phyloP scores from a whole-genome alignment of 2,888 invertebrate genomes.

The Morpho deidamia region DNA sequence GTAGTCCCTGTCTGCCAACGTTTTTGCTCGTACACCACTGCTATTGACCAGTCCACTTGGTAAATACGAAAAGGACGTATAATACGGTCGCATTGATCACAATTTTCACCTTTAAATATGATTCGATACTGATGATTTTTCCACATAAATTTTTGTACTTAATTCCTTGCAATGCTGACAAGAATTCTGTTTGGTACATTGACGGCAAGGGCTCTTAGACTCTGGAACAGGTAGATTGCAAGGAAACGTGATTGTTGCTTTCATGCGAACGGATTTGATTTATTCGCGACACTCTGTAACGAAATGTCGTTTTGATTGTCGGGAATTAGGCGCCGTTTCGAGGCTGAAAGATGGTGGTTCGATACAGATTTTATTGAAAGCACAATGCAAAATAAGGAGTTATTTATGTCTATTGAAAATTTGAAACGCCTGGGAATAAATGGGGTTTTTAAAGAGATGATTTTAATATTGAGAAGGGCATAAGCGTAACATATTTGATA shows the following conservation, averaged over 20 bases:
- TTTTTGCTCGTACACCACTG: conserved; percentile 62
- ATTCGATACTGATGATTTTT: not conserved
- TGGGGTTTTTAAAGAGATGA: no score
- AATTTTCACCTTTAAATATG: conserved; percentile 2
- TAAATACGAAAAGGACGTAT: conserved; percentile 16
- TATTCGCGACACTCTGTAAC: conserved; percentile 23
- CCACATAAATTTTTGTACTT: not conserved
- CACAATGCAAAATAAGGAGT: not conserved
- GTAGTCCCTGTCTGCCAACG: conserved; percentile 55
- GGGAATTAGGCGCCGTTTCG: not conserved
- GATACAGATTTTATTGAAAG: not conserved
- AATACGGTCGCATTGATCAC: not conserved
- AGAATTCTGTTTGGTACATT: conserved; percentile 29
- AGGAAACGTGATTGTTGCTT: conserved; percentile 29
- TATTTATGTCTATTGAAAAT: not conserved
- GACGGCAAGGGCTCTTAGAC: conserved; percentile 34
- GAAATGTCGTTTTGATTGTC: conserved; percentile 3
- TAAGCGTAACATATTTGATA: not conserved
- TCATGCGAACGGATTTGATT: conserved; percentile 28
- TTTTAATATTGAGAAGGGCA: not conserved
- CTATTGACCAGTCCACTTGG: conserved; percentile 49
- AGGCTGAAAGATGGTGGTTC: not conserved
- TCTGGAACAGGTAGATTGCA: conserved; percentile 34
- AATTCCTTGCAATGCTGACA: not conserved
- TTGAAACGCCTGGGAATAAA: not conserved